phyloP scores from a whole-genome alignment of 2,113 vertebrate genomes.

The Myiozetetes cayanensis region DNA sequence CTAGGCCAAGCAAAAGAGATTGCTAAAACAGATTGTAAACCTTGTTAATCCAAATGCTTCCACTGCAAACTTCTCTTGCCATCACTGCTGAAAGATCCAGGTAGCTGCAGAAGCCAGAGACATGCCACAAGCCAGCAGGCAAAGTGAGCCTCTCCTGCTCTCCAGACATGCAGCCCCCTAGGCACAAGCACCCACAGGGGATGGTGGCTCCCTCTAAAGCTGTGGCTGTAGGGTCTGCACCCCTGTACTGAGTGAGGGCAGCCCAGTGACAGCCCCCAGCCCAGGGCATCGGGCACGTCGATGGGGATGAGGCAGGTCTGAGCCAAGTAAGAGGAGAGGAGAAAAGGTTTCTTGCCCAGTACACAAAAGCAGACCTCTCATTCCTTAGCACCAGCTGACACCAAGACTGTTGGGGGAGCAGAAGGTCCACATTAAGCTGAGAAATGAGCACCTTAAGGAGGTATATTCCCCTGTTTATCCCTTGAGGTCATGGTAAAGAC shows the following conservation, averaged over 20 bases:
- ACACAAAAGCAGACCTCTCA: background rate
- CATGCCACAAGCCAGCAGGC: background rate
- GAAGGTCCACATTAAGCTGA: background rate
- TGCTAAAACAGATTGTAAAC: background rate
- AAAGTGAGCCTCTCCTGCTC: background rate
- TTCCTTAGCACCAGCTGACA: background rate
- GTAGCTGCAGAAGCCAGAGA: background rate
- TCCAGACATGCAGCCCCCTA: background rate
- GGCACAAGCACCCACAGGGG: background rate
- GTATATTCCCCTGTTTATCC: background rate
- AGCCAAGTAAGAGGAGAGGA: background rate
- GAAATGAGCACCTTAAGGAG: background rate
- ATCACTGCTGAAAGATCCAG: background rate
- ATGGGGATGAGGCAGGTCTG: background rate
- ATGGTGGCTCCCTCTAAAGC: background rate
- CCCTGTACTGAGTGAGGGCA: accelerated
- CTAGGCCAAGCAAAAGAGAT: background rate
- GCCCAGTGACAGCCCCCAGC: background rate
- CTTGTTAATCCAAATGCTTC: background rate
- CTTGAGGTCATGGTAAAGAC: background rate
- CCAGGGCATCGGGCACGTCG: accelerated
- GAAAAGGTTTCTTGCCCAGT: background rate
- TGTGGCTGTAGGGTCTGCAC: background rate
- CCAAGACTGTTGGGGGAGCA: background rate
- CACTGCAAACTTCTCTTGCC: background rate